Evolutionary conservation across 64 coral and sea anemone genomes (phyloP).

Genomic region (Actinia tenebrosa): DNA sequence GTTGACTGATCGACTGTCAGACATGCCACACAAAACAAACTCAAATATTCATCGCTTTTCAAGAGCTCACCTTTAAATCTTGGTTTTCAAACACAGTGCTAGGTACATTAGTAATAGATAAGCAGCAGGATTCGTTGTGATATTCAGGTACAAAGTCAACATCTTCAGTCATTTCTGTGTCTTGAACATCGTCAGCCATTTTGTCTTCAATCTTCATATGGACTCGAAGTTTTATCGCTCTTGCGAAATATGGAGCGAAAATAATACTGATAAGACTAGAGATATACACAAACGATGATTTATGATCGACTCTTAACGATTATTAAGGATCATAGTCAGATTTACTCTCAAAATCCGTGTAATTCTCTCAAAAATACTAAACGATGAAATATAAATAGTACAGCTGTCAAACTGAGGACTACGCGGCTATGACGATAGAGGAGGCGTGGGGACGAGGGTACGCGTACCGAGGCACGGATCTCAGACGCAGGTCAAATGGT

Average conservation of each 20-base stretch:
- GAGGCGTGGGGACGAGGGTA: neutral
- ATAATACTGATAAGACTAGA: neutral
- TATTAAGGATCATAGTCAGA: neutral
- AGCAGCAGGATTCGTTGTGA: conserved; percentile 46
- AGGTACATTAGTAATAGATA: conserved; percentile 82
- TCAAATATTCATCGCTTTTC: neutral
- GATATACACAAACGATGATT: neutral
- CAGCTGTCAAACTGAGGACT: neutral
- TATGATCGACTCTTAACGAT: neutral
- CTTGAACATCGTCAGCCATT: conserved; percentile 10
- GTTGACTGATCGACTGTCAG: too few species aligned
- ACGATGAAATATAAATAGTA: neutral
- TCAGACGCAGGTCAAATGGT: too few species aligned
- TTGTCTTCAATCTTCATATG: conserved; percentile 5
- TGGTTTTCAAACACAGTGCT: conserved; percentile 65
- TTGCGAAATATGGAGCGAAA: neutral
- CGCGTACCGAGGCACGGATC: too few species aligned
- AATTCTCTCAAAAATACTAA: neutral
- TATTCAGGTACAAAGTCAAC: conserved; percentile 9
- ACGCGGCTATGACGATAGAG: neutral
- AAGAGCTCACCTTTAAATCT: conserved; percentile 57
- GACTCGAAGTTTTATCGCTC: conserved; percentile 1
- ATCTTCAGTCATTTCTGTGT: conserved; percentile 11
- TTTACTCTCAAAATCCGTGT: neutral
- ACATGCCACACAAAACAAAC: neutral